Evolutionary conservation across 2,113 vertebrate genomes (phyloP), one percentile per base, ranked within the genome.

Genomic region (Turnix velox): DNA sequence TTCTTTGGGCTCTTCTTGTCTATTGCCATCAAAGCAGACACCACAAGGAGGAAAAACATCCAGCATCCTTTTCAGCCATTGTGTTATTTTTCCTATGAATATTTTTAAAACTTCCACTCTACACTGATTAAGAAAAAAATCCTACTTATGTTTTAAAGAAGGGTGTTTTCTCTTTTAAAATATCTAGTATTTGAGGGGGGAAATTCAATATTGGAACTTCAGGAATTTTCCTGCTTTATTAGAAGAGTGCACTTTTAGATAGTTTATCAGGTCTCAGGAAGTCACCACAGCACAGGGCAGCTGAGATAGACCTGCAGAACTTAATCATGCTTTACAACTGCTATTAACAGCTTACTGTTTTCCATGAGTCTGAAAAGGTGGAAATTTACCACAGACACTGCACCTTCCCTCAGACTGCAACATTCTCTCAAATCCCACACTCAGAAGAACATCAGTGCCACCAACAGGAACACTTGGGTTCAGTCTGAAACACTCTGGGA

Each of bases 341-440:
- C 33, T 39, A 59, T 77, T 40, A 17, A 87, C 57, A 43, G 10
- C 58, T 75, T 18, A 73, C 33, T 8, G 2, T 1, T 77, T 42
- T 66, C 49, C 62, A 48, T 5, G 4, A 27, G 48, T 85, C 75
- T 54, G 31, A 14, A 62, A 78, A 72, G 57, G 54, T 7, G 25
- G 30, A 77, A 27, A 4, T 66, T 43, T 75, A 66, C 66, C 28
- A 66, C 2, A 74, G 31, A 84, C 28, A 39, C 5, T 30, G 42
- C 37, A 62, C 27, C 33, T 75, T 79, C 42, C 33, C 76, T 58
- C 0, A 0, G 22, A 52, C 7, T 25, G 51, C 16, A 85, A 72
- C 0, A 0, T 54, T 72, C 67, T 72, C n/a, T 62, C 46, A 88
- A 19, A 1, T 8, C 25, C 17, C 20, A 20, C 6, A 8, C 18